These are phyloP conservation scores for Scyliorhinus canicula DNA, from an alignment of 2,797 vertebrate species.

Conservation along the genomic window DNA sequence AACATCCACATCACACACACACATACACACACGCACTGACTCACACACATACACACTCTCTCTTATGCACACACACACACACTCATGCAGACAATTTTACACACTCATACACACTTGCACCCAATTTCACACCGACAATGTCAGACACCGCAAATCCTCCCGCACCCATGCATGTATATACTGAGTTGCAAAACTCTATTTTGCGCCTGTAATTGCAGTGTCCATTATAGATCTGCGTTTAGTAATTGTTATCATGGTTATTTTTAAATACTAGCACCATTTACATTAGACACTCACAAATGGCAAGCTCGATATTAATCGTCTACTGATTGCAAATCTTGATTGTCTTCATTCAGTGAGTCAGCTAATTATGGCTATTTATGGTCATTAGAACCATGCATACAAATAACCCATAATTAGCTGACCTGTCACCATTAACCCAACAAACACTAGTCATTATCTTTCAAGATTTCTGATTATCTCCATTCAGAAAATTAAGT, in stretches of 20 bases:
- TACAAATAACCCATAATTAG: slow-evolving; percentile 65
- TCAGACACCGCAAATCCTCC: too few species aligned
- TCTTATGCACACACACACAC: too few species aligned
- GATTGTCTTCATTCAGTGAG: slow-evolving; percentile 28
- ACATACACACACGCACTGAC: too few species aligned
- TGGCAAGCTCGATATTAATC: background rate
- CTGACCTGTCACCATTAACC: slow-evolving; percentile 50
- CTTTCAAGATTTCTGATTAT: slow-evolving; percentile 48
- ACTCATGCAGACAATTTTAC: too few species aligned
- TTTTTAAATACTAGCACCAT: background rate
- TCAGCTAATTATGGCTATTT: slow-evolving; percentile 62
- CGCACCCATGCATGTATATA: too few species aligned
- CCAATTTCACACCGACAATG: too few species aligned
- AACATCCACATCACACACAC: too few species aligned
- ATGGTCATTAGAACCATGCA: slow-evolving; percentile 66
- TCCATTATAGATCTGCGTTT: background rate
- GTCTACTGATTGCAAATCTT: slow-evolving; percentile 20
- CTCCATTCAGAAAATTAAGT: slow-evolving; percentile 42
- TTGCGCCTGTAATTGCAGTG: background rate
- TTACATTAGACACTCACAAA: background rate
- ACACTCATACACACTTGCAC: too few species aligned
- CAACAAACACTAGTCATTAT: slow-evolving; percentile 59
- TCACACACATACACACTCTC: too few species aligned
- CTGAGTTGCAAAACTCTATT: background rate
- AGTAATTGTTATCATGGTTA: background rate